phyloP scores from a whole-genome alignment of 2,797 vertebrate genomes.

The Peromyscus melanophrys region DNA sequence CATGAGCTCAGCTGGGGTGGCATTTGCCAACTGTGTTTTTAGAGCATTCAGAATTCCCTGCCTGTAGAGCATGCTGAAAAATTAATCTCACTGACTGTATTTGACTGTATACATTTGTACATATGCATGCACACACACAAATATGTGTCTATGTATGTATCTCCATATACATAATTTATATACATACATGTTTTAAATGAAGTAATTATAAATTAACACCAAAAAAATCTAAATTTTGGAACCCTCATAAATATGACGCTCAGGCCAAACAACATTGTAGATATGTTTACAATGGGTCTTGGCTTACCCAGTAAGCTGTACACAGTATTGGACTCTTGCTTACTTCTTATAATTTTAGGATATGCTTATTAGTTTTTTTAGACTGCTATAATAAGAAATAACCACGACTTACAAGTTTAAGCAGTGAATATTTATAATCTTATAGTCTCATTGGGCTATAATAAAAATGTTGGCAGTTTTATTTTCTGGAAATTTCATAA shows the following conservation, averaged over 20 bases:
- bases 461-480: not conserved
- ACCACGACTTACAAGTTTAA: not conserved
- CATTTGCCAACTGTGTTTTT: not conserved
- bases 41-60: not conserved
- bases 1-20: not conserved
- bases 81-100: not conserved
- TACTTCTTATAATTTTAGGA: not conserved
- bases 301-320: not conserved
- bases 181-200: not conserved
- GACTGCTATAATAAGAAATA: not conserved
- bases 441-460: not conserved
- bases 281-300: too few relatives aligned
- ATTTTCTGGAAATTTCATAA: not conserved
- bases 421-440: not conserved
- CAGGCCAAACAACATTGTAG: not conserved
- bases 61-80: not conserved
- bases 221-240: not conserved
- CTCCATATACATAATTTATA: not conserved
- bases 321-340: not conserved
- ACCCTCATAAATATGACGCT: not conserved
- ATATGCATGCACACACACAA: not conserved
- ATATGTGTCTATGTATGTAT: too few relatives aligned
- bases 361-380: not conserved
- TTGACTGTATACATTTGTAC: not conserved
- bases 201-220: not conserved